Base-by-base conservation (phyloP, 2,113 vertebrate genomes). In the Rhinopomastus cyanomelas region DNA sequence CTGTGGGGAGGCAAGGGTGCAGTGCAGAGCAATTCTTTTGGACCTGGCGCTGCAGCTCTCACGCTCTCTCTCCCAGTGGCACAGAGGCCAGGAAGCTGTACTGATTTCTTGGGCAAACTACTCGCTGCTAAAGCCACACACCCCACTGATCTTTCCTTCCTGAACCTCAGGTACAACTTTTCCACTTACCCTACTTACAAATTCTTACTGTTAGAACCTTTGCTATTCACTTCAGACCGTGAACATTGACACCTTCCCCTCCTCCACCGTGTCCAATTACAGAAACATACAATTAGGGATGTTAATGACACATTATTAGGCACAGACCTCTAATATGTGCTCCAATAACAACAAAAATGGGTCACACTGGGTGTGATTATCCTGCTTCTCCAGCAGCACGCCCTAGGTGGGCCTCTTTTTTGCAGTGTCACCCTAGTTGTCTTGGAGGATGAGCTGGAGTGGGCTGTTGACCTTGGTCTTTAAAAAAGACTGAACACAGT, bases 271-370 rank as follows among this genome's bases (percentile, higher is more conserved):
- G 56, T 66, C 75, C 79, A 89, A 55, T 93, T 95, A 81, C 80
- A 88, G 83, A 69, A 88, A 60, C 37, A 34, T 83, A 65, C 67
- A 90, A 92, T 94, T 94, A 92, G 27, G 30, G 32, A 67, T 81
- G 79, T 56, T 95, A 95, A 87, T 92, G 75, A 90, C 57, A 79
- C 71, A 90, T 95, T 88, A 90, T 92, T 88, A 91, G 65, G 37
- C 71, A 95, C 91, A 92, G 89, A 87, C 92, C 74, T 94, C 46
- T 84, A 93, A 88, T 11, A 9, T 46, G 2, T 82, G 78, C 75
- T 93, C 92, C 83, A 92, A 27, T 66, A 93, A 72, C 81, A 83
- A 46, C 78, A 90, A 85, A 95, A 93, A 90, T 89, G 93, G 93
- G 93, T 95, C 92, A 94, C 34, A 26, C 37, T 27, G 23, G 44